Evolutionary conservation across 1,140 invertebrate genomes (phyloP), one percentile per base, ranked within the genome.

Genomic region (Drosophila tristis): DNA sequence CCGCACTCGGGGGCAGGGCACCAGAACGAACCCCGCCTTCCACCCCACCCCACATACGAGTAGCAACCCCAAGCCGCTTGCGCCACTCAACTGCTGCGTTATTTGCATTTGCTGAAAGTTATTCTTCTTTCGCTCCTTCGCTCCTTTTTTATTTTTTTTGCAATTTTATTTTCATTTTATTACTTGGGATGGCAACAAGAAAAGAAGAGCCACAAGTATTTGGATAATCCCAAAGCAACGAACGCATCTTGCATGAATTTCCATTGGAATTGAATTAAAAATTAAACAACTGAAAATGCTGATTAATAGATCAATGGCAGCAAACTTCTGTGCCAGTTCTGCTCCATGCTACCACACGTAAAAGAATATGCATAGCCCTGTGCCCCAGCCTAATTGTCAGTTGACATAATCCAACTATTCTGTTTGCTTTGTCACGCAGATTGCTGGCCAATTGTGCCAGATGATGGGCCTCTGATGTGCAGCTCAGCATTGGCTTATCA

Each of bases 31-130:
- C 26, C 2, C 35, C 45, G n/a, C n/a, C n/a, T n/a, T n/a, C 26
- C 35, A 15, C 48, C 39, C 42, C 16, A 16, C 16, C 70, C 13
- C 47, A 16, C 16, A 9, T 2, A 39, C 4, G 26, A 8, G 13
- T 43, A 25, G 8, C 23, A 43, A 23, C n/a, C 9, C 35, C 15
- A 20, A n/a, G 29, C 44, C 16, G 1, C 13, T 39, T 39, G 16
- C 9, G 8, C 49, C 39, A 43, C 43, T 45, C 48, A 58, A 63
- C 66, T 53, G 39, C 65, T 51, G 58, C 45, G 73, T 72, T 86
- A 87, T 87, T 87, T 87, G 84, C 82, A 87, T 89, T 87, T 74
- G 70, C 70, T 70, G 80, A 35, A 81, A 67, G 61, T 70, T 60
- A 47, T 76, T 66, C 66, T 31, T 39, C 50, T 60, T 49, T 59